phyloP scores from a whole-genome alignment of 1,140 invertebrate genomes.

The Zaprionus taronus region DNA sequence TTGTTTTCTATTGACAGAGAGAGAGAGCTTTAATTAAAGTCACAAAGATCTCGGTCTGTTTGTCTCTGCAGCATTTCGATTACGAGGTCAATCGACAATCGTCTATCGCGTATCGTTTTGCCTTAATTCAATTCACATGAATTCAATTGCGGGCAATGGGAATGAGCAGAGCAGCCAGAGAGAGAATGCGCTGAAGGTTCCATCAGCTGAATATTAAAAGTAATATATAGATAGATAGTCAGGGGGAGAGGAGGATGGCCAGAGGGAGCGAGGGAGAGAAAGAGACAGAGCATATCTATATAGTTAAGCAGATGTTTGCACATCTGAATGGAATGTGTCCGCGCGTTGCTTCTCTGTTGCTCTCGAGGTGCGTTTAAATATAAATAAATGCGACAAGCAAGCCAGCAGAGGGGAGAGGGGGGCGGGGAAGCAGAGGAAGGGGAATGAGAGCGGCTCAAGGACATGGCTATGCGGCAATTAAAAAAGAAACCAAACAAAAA shows the following conservation, averaged over 20 bases:
- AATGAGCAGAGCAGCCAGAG: too few species aligned
- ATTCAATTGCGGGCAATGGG: conserved; percentile 48
- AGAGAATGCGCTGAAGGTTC: background rate
- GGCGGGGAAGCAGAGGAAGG: background rate
- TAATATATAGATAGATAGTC: background rate
- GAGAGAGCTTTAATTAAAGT: background rate
- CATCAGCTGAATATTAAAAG: conserved; percentile 2
- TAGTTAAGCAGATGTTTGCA: conserved; percentile 1
- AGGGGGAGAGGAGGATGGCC: background rate
- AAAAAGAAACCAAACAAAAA: conserved; percentile 35
- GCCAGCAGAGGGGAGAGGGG: background rate
- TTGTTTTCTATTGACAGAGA: too few species aligned
- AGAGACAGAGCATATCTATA: background rate
- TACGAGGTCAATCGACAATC: conserved; percentile 2
- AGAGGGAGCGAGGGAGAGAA: too few species aligned
- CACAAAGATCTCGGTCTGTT: conserved; percentile 1
- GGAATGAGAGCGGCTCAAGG: conserved; percentile 33
- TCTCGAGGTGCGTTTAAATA: conserved; percentile 71
- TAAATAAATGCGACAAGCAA: conserved; percentile 47
- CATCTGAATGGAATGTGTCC: conserved; percentile 2
- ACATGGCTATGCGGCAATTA: conserved; percentile 53
- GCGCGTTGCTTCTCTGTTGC: conserved; percentile 22
- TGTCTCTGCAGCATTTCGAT: conserved; percentile 7
- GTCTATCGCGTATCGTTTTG: conserved; percentile 18
- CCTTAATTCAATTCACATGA: conserved; percentile 73